Percentiles rank a stretch among this genome's conserved stretches.
Evolutionary conservation across 2,888 invertebrate genomes (phyloP).

Genomic region (Polydrusus pterygomalis): DNA sequence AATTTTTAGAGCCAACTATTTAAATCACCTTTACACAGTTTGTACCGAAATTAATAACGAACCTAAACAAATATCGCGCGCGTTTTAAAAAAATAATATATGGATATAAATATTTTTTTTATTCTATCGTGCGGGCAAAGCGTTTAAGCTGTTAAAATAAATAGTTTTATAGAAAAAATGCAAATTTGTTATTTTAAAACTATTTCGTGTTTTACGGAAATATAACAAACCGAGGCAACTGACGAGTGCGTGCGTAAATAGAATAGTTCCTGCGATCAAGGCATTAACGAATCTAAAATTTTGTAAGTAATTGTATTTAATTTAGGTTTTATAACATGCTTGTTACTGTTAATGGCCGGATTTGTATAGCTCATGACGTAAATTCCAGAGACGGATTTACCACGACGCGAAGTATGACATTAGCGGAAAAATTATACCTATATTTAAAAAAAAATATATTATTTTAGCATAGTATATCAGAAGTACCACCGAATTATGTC

Average conservation of each 20-base stretch:
- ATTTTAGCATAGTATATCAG: no score
- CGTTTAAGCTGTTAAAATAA: neutral
- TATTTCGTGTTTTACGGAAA: neutral
- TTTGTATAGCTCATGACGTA: no score
- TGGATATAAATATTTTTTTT: neutral
- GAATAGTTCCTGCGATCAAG: neutral
- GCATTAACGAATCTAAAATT: neutral
- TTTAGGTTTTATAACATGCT: neutral
- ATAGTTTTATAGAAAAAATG: constrained; percentile 11
- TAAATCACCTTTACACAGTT: constrained; percentile 26
- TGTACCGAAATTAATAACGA: constrained; percentile 3
- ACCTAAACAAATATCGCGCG: no score
- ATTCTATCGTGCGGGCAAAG: neutral
- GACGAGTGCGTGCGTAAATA: neutral
- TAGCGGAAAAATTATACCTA: no score
- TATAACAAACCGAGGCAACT: neutral
- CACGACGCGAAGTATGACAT: no score
- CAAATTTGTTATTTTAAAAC: neutral
- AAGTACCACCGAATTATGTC: no score
- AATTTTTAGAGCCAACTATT: constrained; percentile 42
- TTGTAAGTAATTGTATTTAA: constrained; percentile 1
- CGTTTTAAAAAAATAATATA: no score
- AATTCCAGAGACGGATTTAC: no score
- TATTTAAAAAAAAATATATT: no score
- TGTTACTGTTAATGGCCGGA: no score